Evolutionary conservation across 2,113 vertebrate genomes (phyloP), one percentile per base, ranked within the genome.

Genomic region (Emydocephalus ijimae): DNA sequence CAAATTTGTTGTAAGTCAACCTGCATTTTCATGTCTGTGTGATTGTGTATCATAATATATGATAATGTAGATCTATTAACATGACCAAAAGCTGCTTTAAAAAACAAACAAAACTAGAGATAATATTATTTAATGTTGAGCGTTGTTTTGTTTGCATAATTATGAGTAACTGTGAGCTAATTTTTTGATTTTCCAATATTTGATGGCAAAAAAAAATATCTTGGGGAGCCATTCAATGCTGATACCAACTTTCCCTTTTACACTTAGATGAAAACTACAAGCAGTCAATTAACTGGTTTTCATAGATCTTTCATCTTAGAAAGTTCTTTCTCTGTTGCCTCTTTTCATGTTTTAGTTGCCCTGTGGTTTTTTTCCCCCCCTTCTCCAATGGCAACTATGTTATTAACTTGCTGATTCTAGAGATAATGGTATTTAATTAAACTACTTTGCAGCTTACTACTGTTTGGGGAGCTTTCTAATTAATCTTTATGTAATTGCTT

Each of bases 351-450:
- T 4, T 87, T 6, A 45, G 43, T 14, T 64, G 61, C 54, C 45
- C 21, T 85, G 6, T 59, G 24, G 9, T 69, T 24, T 57, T 64
- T 61, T 61, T 90, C 43, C 3, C 69, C 92, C 43, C 3, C 34
- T 39, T 81, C 93, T 94, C 56, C 91, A 92, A 90, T 92, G 89
- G 93, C 91, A 94, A 89, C 95, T 94, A 92, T 95, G 93, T 94
- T 96, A 96, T 95, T 96, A 96, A 96, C 14, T 15, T 90, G 95
- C 94, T 92, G 96, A 96, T 95, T 94, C 95, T 90, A 91, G 93
- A 96, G 96, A 96, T 97, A 96, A 97, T 97, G 94, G 93, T 94
- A 93, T 95, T 95, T 96, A 95, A 97, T 97, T 96, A 97, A 96
- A 96, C 94, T 92, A 94, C 95, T 96, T 95, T 94, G 94, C 89